These are phyloP conservation scores for Hypocryptadius cinnamomeus DNA, from an alignment of 2,113 vertebrate species.

Conservation along the genomic window DNA sequence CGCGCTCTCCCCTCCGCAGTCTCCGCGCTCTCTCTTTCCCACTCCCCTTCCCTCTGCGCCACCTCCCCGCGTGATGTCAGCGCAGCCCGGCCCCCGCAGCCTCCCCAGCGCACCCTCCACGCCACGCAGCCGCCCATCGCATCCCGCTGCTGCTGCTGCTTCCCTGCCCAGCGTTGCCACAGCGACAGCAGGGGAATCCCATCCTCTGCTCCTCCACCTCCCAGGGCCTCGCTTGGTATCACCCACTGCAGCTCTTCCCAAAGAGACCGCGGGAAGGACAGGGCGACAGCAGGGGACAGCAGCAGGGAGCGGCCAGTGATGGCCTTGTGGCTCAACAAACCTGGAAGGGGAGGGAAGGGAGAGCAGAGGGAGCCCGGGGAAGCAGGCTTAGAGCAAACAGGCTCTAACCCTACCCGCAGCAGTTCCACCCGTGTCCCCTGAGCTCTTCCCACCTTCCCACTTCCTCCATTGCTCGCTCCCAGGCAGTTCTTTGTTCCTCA, in stretches of 20 bases:
- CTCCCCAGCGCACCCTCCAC: background rate
- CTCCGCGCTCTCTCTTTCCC: background rate
- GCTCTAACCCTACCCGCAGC: background rate
- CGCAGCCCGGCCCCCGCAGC: constrained; percentile 14
- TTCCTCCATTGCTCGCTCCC: background rate
- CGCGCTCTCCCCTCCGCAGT: background rate
- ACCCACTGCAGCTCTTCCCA: constrained; percentile 21
- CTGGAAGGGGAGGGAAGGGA: background rate
- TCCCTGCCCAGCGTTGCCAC: constrained; percentile 30
- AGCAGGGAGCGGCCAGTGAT: background rate
- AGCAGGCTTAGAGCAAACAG: background rate
- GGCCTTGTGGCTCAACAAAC: background rate
- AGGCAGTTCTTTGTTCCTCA: constrained; percentile 14
- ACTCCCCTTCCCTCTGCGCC: background rate
- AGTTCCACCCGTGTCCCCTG: background rate
- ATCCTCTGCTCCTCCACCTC: background rate
- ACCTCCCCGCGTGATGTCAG: constrained; percentile 39
- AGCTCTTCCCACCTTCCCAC: background rate
- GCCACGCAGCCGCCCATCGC: background rate
- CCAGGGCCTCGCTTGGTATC: background rate
- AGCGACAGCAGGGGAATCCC: constrained; percentile 52
- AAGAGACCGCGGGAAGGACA: background rate
- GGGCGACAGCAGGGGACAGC: background rate
- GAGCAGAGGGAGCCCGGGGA: background rate
- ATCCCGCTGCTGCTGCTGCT: background rate